Conservation (phyloP, 2,113 vertebrate genomes). For the Dendrocopos noguchii region DNA sequence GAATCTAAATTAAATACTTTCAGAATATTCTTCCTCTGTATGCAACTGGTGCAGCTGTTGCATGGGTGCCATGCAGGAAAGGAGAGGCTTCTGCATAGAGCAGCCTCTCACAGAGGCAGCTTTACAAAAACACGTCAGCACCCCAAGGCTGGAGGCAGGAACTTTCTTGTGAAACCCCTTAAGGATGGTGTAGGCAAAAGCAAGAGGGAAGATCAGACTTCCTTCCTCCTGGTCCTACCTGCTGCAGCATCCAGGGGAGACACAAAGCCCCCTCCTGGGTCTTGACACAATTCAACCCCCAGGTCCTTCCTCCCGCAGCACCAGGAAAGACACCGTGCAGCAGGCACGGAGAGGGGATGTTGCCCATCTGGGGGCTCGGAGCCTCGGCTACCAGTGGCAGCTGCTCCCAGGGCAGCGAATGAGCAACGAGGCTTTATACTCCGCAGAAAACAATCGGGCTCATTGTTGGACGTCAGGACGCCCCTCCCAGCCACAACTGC, state of each 20-base stretch:
- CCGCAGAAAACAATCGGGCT: slow-evolving; percentile 37
- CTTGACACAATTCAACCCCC: fast-evolving
- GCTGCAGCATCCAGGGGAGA: neutral
- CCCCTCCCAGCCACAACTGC: slow-evolving; percentile 53
- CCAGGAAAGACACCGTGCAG: neutral
- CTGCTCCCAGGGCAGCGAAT: neutral
- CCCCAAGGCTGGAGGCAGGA: neutral
- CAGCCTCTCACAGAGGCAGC: neutral
- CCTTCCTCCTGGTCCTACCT: neutral
- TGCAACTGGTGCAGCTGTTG: neutral
- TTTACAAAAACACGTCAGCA: neutral
- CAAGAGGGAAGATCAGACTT: neutral
- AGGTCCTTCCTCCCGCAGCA: neutral
- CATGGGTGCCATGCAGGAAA: neutral
- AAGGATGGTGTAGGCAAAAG: fast-evolving
- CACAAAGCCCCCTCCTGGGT: neutral
- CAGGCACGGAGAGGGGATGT: fast-evolving
- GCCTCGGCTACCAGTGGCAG: neutral
- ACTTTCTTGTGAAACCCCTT: neutral
- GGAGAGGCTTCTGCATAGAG: neutral
- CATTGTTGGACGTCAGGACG: neutral
- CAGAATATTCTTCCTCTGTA: neutral
- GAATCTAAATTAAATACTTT: neutral
- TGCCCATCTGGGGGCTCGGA: fast-evolving
- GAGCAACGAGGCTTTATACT: slow-evolving; percentile 28